Evolutionary conservation across 1,140 invertebrate genomes (phyloP).

Genomic region (Chlorops oryzae): DNA sequence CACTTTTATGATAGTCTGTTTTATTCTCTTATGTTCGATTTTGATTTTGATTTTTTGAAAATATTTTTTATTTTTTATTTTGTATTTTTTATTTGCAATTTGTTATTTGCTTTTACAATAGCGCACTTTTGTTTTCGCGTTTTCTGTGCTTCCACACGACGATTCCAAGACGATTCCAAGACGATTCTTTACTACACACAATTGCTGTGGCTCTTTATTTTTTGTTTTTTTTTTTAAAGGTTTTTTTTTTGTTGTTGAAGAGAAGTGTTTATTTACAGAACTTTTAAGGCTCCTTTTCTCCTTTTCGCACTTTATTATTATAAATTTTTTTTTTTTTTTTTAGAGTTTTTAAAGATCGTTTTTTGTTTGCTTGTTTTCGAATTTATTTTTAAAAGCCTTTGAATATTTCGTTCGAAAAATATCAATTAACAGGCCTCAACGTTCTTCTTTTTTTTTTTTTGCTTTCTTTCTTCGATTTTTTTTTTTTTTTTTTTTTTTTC

Average conservation of each 20-base stretch:
- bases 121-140: not conserved
- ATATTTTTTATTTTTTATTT: not conserved
- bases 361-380: not conserved
- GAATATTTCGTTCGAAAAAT: not conserved
- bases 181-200: not conserved
- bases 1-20: not conserved
- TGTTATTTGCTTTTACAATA: not conserved
- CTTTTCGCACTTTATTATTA: too few relatives aligned
- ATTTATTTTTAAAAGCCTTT: not conserved
- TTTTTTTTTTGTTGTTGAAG: not conserved
- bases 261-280: not conserved
- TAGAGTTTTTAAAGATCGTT: not conserved
- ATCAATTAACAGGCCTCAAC: not conserved
- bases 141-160: not conserved
- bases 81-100: not conserved
- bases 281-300: too few relatives aligned
- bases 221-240: not conserved
- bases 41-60: constrained; percentile 7
- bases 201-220: not conserved
- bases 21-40: not conserved
- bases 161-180: constrained; percentile 3
- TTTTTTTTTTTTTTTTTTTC: not conserved
- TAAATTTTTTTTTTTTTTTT: not conserved
- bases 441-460: not conserved
- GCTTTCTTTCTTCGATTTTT: not conserved